Evolutionary conservation across 2,888 invertebrate species (phyloP).

Genomic region (Dorcus hopei): DNA sequence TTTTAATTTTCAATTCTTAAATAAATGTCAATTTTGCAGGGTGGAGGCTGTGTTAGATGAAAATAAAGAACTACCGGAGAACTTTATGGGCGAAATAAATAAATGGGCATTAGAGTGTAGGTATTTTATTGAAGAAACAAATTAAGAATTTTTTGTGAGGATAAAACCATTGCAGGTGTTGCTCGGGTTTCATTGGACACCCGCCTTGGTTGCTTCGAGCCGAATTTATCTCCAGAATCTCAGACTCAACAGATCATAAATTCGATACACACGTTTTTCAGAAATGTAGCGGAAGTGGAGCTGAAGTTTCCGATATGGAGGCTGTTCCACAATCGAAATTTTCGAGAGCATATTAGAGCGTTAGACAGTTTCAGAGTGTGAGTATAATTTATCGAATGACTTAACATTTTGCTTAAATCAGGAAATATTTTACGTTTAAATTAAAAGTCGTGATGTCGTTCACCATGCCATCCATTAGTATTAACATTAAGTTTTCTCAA

Average conservation of each 20-base stretch:
- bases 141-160: slow-evolving; percentile 2
- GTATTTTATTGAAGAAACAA: slow-evolving; percentile 39
- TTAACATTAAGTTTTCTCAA: no score
- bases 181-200: slow-evolving; percentile 79
- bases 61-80: slow-evolving; percentile 62
- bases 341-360: slow-evolving; percentile 67
- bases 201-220: slow-evolving; percentile 70
- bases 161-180: slow-evolving; percentile 59
- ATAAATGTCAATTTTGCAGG: slow-evolving; percentile 48
- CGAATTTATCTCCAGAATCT: slow-evolving; percentile 49
- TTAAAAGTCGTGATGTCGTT: no score
- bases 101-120: slow-evolving; percentile 83
- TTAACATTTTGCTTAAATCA: no score
- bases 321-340: slow-evolving; percentile 66
- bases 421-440: no score
- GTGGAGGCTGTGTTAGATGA: slow-evolving; percentile 60
- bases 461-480: no score
- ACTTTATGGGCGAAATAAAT: slow-evolving; percentile 69
- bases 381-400: slow-evolving; percentile 32
- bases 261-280: slow-evolving; percentile 74
- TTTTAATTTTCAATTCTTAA: no score
- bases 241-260: slow-evolving; percentile 75
- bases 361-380: slow-evolving; percentile 71
- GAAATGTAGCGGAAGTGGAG: slow-evolving; percentile 72
- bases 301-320: slow-evolving; percentile 74